Percentiles rank a stretch among this genome's conserved stretches.
Evolutionary conservation across 2,888 invertebrate species (phyloP).

Genomic region (Biston stratarius): DNA sequence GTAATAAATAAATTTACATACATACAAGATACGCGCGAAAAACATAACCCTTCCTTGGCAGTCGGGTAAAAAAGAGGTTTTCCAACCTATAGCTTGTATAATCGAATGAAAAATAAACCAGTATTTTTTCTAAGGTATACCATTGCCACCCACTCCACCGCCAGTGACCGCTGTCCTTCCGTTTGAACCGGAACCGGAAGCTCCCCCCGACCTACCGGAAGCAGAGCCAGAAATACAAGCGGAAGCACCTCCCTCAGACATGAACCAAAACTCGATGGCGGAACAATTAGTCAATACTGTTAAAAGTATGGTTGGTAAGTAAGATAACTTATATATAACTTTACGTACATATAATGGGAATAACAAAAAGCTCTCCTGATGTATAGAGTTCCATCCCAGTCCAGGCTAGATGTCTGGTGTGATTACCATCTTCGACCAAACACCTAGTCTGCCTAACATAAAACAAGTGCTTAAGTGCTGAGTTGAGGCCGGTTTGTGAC

Average conservation of each 20-base stretch:
- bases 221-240: conserved; percentile 42
- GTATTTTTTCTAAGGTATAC: conserved; percentile 58
- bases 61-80: too few relatives aligned
- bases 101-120: not conserved
- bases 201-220: conserved; percentile 36
- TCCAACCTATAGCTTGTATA: not conserved
- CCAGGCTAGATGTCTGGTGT: too few relatives aligned
- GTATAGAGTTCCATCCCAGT: too few relatives aligned
- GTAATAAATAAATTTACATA: too few relatives aligned
- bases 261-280: conserved; percentile 65
- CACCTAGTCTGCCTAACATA: too few relatives aligned
- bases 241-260: conserved; percentile 43
- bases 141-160: conserved; percentile 52
- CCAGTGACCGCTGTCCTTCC: not conserved
- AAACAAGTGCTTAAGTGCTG: too few relatives aligned
- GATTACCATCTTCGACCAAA: too few relatives aligned
- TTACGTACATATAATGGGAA: not conserved
- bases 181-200: conserved; percentile 38
- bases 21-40: too few relatives aligned
- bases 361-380: not conserved
- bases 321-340: too few relatives aligned
- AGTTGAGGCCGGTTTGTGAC: too few relatives aligned
- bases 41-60: too few relatives aligned
- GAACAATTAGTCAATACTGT: conserved; percentile 69
- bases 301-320: conserved; percentile 78